Conservation (phyloP, 2,113 vertebrate species). For the Zosterops hypoxanthus region DNA sequence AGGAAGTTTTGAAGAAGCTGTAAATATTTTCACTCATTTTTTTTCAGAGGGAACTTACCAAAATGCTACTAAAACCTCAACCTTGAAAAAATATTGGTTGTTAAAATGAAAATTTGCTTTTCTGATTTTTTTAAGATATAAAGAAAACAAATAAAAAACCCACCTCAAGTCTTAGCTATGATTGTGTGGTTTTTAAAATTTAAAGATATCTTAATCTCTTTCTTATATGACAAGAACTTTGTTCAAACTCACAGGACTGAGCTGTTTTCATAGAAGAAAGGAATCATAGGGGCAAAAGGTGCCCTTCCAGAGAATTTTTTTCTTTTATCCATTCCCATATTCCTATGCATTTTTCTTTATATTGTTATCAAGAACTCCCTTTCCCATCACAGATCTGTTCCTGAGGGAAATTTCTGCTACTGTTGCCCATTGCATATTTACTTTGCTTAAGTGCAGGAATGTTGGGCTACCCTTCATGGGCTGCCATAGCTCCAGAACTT, state of each 20-base stretch:
- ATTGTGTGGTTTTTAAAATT: neutral
- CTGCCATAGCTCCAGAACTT: neutral
- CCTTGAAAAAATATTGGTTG: neutral
- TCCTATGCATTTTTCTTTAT: neutral
- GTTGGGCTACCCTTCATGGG: neutral
- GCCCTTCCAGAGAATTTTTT: neutral
- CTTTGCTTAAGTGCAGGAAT: neutral
- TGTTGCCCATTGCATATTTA: neutral
- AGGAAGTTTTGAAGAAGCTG: neutral
- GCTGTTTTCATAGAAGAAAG: neutral
- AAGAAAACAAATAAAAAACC: neutral
- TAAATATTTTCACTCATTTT: neutral
- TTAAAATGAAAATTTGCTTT: neutral
- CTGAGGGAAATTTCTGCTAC: neutral
- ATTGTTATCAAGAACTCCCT: neutral
- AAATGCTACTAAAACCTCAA: neutral
- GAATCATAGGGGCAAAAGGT: neutral
- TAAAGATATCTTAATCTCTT: neutral
- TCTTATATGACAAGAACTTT: neutral
- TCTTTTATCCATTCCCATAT: neutral
- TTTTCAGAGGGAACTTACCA: neutral
- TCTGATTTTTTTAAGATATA: neutral
- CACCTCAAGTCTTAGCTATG: fast-evolving
- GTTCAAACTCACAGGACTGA: neutral
- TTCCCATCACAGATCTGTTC: neutral